These are phyloP conservation scores for Cotesia congregata DNA, from an alignment of 2,888 invertebrate species.

Conservation along the genomic window DNA sequence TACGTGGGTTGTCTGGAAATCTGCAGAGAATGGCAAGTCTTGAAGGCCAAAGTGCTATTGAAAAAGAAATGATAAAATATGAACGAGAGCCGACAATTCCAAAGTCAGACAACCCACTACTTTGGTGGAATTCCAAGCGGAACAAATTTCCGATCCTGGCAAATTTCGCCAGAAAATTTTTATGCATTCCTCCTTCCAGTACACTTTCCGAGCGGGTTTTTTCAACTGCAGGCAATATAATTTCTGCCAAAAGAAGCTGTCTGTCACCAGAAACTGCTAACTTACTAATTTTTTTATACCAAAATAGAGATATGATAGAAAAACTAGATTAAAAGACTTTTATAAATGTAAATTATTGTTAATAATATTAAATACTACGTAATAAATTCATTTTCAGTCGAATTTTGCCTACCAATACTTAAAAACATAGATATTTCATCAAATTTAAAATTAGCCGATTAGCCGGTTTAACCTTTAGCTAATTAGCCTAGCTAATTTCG, in stretches of 20 bases:
- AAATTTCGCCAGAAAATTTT: conserved; percentile 20
- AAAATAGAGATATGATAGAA: conserved; percentile 23
- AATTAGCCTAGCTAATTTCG: conserved; percentile 9
- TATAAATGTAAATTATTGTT: background rate
- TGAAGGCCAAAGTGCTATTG: background rate
- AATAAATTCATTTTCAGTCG: background rate
- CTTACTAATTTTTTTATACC: conserved; percentile 30
- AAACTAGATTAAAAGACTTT: conserved; percentile 16
- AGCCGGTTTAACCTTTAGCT: conserved; percentile 4
- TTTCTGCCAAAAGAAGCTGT: conserved; percentile 34
- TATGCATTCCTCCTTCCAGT: conserved; percentile 21
- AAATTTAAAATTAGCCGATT: background rate
- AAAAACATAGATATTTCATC: background rate
- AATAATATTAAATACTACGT: background rate
- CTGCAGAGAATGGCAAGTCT: background rate
- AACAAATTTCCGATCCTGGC: conserved; percentile 29
- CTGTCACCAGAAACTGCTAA: conserved; percentile 32
- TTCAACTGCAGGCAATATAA: conserved; percentile 29
- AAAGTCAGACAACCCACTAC: background rate
- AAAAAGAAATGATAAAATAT: background rate
- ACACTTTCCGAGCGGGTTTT: conserved; percentile 29
- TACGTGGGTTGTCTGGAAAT: background rate
- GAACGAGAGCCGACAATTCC: background rate
- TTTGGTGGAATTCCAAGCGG: background rate
- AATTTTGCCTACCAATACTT: background rate